Percentiles rank a stretch among this genome's conserved stretches.
Evolutionary conservation across 2,888 invertebrate species (phyloP).

Genomic region (Globia sparganii): DNA sequence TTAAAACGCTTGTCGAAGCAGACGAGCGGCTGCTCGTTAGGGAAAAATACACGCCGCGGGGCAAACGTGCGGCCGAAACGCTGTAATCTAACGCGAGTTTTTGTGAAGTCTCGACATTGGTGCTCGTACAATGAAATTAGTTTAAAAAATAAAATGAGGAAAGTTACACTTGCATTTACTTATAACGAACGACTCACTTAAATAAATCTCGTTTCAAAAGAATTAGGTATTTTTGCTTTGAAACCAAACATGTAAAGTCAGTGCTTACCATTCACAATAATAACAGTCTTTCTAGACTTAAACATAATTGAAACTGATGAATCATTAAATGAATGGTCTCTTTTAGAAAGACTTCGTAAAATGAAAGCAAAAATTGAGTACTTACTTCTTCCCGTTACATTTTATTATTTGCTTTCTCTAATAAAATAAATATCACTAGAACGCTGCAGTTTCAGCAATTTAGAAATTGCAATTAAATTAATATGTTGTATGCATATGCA

Average conservation of each 20-base stretch:
- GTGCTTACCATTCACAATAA: conserved; percentile 20
- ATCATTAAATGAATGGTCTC: conserved; percentile 47
- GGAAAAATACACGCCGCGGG: conserved; percentile 38
- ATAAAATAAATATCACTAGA: conserved; percentile 51
- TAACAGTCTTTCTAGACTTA: conserved; percentile 31
- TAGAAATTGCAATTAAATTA: conserved; percentile 33
- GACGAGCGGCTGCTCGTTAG: conserved; percentile 50
- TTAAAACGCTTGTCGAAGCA: conserved; percentile 57
- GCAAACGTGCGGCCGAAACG: conserved; percentile 51
- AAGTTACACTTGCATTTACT: background rate
- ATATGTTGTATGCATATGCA: background rate
- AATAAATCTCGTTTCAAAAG: background rate
- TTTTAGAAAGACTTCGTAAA: conserved; percentile 52
- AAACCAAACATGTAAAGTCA: conserved; percentile 1
- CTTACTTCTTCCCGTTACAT: conserved; percentile 45
- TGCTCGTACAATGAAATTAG: conserved; percentile 2
- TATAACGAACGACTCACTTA: background rate
- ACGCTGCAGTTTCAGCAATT: conserved; percentile 40
- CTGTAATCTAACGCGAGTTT: background rate
- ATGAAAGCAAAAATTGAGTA: conserved; percentile 68
- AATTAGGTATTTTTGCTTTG: background rate
- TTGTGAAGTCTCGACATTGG: background rate
- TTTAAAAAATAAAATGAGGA: background rate
- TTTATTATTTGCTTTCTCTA: conserved; percentile 64
- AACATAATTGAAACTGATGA: conserved; percentile 36